phyloP scores from a whole-genome alignment of 2,113 vertebrate species.

The Rhagologus leucostigma region DNA sequence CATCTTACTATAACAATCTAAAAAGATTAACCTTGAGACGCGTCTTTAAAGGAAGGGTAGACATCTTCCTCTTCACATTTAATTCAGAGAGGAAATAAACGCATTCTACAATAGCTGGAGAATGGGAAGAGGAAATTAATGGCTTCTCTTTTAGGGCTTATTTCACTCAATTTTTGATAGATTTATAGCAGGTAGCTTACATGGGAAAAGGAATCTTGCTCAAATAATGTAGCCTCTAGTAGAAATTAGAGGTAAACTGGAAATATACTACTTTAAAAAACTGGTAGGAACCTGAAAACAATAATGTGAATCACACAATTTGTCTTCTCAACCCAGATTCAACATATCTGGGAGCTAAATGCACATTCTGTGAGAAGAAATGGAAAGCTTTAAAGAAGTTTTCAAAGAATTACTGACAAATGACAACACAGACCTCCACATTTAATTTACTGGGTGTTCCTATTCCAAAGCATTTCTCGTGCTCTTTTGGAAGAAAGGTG shows the following conservation, averaged over 20 bases:
- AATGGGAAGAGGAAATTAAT: background rate
- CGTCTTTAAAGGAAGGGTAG: background rate
- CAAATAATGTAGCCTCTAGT: background rate
- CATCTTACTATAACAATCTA: background rate
- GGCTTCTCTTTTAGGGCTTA: background rate
- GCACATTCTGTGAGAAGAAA: background rate
- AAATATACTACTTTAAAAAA: background rate
- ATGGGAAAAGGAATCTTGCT: background rate
- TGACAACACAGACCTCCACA: background rate
- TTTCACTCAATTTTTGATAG: background rate
- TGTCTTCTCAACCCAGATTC: background rate
- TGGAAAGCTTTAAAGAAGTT: background rate
- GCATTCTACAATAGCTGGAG: background rate
- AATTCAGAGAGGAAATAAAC: background rate
- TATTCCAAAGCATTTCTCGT: background rate
- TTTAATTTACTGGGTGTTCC: background rate
- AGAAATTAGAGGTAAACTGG: background rate
- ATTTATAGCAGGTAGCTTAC: background rate
- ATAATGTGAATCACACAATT: background rate
- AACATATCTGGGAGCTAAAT: rapidly evolving
- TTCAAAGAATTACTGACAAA: background rate
- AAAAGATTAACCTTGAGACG: background rate
- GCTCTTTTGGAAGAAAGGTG: background rate
- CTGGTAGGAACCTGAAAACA: background rate
- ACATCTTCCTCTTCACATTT: background rate